Evolutionary conservation across 2,113 vertebrate genomes (phyloP).

Genomic region (Kryptolebias marmoratus): DNA sequence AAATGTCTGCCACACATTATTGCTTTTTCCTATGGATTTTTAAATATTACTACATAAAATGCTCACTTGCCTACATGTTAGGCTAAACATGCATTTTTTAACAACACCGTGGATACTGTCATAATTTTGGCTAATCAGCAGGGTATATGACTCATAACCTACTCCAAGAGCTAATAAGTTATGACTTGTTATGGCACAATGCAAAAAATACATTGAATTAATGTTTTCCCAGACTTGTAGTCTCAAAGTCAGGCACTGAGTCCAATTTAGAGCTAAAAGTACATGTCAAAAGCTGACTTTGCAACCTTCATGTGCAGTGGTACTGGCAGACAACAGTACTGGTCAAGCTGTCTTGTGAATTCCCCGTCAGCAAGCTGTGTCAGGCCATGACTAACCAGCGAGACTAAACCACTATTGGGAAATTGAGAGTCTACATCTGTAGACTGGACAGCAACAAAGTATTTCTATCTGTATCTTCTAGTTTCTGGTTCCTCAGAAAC

Average conservation of each 20-base stretch:
- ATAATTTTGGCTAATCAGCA: conserved; percentile 46
- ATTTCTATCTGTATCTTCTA: conserved; percentile 40
- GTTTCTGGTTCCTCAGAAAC: conserved; percentile 41
- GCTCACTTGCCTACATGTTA: conserved; percentile 39
- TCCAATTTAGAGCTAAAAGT: conserved; percentile 45
- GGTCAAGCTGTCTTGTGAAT: conserved; percentile 62
- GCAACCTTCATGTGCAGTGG: conserved; percentile 31
- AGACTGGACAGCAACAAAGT: conserved; percentile 48
- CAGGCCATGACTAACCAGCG: conserved; percentile 72
- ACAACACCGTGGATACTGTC: conserved; percentile 61
- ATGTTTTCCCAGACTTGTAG: conserved; percentile 61
- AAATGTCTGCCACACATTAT: conserved; percentile 64
- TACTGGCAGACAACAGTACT: conserved; percentile 39
- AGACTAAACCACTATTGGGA: conserved; percentile 59
- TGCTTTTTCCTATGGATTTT: conserved; percentile 62
- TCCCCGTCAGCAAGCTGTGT: conserved; percentile 76
- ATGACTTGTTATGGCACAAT: conserved; percentile 59
- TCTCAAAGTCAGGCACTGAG: conserved; percentile 42
- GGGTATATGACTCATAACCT: conserved; percentile 66
- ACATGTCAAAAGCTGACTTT: conserved; percentile 68
- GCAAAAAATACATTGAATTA: conserved; percentile 54
- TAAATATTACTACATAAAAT: conserved; percentile 54
- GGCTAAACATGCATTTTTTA: conserved; percentile 46
- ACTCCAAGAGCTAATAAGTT: conserved; percentile 44
- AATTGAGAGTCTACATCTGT: conserved; percentile 64